phyloP scores from a whole-genome alignment of 1,140 invertebrate species.

The Trialeurodes vaporariorum region DNA sequence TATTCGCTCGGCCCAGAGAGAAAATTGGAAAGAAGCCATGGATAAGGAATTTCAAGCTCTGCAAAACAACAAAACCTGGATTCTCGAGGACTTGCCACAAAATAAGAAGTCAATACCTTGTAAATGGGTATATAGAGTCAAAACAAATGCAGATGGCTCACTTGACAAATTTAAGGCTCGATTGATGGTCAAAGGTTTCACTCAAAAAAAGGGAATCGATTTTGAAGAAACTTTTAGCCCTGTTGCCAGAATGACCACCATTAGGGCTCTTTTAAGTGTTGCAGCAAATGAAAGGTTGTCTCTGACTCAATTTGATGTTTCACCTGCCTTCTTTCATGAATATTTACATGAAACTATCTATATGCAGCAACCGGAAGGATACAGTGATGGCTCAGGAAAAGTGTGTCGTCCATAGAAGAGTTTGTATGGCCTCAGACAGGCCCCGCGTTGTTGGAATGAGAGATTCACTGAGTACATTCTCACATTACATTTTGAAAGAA shows the following conservation, averaged over 20 bases:
- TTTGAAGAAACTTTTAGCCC: conserved; percentile 29
- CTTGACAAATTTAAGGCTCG: conserved; percentile 28
- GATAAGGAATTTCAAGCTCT: conserved; percentile 6
- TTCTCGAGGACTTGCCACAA: conserved; percentile 7
- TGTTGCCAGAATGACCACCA: conserved; percentile 26
- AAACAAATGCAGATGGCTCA: conserved; percentile 28
- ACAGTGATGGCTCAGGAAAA: conserved; percentile 15
- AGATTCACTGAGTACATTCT: conserved; percentile 22
- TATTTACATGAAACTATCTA: conserved; percentile 33
- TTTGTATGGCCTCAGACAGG: conserved; percentile 33
- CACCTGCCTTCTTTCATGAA: conserved; percentile 35
- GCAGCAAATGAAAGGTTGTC: conserved; percentile 22
- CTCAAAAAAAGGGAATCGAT: conserved; percentile 24
- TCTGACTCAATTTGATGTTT: conserved; percentile 30
- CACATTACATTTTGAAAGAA: conserved; percentile 21
- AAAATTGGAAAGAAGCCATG: conserved; percentile 10
- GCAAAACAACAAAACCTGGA: conserved; percentile 4
- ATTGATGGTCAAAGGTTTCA: conserved; percentile 27
- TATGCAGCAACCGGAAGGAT: conserved; percentile 33
- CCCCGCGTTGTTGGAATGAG: conserved; percentile 31
- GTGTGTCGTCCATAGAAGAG: conserved; percentile 28
- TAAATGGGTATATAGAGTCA: conserved; percentile 36
- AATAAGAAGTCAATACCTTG: conserved; percentile 16
- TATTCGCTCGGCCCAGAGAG: neutral
- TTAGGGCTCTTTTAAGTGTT: conserved; percentile 25